A percentile compares a stretch with the other conserved stretches of the same genome.
These are phyloP conservation scores for Serinus canaria DNA, from an alignment of 2,113 vertebrate species.

Conservation along the genomic window DNA sequence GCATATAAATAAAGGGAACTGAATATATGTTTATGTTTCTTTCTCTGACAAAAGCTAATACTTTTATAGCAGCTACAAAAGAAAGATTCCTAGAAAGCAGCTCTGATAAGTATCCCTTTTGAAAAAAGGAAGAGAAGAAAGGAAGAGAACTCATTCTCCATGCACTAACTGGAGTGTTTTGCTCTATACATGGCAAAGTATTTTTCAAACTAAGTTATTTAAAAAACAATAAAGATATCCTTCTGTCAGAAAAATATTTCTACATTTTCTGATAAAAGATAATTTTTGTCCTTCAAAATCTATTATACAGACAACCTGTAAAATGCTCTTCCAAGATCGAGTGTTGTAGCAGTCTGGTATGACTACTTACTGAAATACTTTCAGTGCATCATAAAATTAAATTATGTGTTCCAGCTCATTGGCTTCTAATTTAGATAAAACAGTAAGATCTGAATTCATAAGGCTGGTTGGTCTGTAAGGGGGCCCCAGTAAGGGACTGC, in stretches of 20 bases:
- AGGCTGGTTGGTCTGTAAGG: not conserved
- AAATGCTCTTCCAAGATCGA: not conserved
- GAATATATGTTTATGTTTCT: not conserved
- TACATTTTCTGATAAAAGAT: not conserved
- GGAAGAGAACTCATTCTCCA: not conserved
- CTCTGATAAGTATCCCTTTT: not conserved
- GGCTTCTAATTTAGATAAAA: conserved; percentile 55
- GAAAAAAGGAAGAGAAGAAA: not conserved
- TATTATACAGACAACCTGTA: not conserved
- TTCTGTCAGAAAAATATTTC: not conserved
- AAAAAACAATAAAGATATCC: not conserved
- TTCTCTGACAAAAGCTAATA: not conserved
- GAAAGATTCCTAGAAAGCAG: not conserved
- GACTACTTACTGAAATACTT: conserved; percentile 29
- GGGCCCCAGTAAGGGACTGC: not conserved
- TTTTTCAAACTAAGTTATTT: not conserved
- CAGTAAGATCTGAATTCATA: conserved; percentile 34
- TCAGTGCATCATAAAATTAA: conserved; percentile 57
- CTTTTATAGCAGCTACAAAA: not conserved
- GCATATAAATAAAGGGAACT: not conserved
- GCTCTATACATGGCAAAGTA: not conserved
- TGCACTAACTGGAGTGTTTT: not conserved
- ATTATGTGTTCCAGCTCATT: conserved; percentile 50
- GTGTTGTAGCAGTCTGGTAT: not conserved
- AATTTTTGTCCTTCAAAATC: not conserved